Conservation (phyloP, 2,888 invertebrate species). For the Pasiphila rectangulata region DNA sequence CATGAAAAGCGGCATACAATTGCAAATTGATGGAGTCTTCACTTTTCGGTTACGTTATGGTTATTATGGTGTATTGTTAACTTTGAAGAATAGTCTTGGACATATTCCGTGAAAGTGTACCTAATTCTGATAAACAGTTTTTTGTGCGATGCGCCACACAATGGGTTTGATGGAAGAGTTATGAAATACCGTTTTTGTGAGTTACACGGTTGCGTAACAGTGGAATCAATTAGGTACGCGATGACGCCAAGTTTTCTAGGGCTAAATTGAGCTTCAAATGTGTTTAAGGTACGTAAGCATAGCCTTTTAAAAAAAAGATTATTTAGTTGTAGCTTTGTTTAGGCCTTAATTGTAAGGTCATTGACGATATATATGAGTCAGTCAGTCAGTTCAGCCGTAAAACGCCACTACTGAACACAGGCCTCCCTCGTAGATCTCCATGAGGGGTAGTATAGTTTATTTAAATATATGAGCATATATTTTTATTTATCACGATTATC, state of each 20-base stretch:
- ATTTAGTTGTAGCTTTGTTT: too few species aligned
- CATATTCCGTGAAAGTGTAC: slow-evolving; percentile 33
- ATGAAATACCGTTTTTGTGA: slow-evolving; percentile 24
- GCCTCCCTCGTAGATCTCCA: too few species aligned
- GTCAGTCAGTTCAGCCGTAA: too few species aligned
- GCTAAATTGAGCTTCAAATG: background rate
- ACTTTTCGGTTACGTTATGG: slow-evolving; percentile 37
- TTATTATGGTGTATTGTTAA: slow-evolving; percentile 34
- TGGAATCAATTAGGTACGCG: slow-evolving; percentile 7
- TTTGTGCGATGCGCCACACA: slow-evolving; percentile 25
- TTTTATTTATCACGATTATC: background rate
- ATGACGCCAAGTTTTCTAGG: slow-evolving; percentile 9
- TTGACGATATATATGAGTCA: too few species aligned
- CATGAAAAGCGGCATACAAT: slow-evolving; percentile 15
- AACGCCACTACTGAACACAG: too few species aligned
- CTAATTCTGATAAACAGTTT: slow-evolving; percentile 31
- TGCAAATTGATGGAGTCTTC: slow-evolving; percentile 33
- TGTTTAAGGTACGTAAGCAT: too few species aligned
- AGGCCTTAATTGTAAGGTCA: too few species aligned
- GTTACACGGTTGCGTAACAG: slow-evolving; percentile 23
- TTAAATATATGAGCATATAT: too few species aligned
- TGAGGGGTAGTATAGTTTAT: too few species aligned
- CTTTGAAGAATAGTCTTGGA: slow-evolving; percentile 23
- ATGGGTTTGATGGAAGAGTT: slow-evolving; percentile 24
- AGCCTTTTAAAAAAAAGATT: too few species aligned